These are phyloP conservation scores for Phania funesta DNA, from an alignment of 2,888 invertebrate genomes.

Conservation along the genomic window DNA sequence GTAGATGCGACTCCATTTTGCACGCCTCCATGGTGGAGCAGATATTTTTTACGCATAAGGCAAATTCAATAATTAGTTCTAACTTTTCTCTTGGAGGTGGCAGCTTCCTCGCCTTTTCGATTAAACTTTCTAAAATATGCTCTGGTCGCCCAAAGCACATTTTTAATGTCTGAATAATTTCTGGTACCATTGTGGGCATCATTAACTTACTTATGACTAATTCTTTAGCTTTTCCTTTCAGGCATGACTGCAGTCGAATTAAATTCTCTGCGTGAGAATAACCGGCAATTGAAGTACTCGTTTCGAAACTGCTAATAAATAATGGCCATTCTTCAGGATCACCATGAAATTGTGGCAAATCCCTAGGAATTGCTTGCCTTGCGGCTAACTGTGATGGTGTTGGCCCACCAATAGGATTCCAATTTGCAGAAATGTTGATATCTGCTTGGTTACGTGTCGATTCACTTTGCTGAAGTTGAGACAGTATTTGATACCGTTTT, in stretches of 20 bases:
- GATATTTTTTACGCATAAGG: conserved; percentile 18
- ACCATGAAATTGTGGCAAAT: too few relatives aligned
- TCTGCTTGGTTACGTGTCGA: too few relatives aligned
- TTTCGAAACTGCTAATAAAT: conserved; percentile 19
- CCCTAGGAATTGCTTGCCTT: too few relatives aligned
- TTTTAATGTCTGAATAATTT: conserved; percentile 29
- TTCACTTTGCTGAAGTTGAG: too few relatives aligned
- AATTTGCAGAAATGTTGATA: too few relatives aligned
- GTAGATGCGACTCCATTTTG: conserved; percentile 26
- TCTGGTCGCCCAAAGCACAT: conserved; percentile 46
- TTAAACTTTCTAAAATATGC: conserved; percentile 16
- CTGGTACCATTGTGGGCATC: conserved; percentile 30
- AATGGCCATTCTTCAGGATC: not conserved
- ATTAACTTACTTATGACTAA: conserved; percentile 5
- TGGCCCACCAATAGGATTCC: too few relatives aligned
- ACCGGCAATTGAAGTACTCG: too few relatives aligned
- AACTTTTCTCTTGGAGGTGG: conserved; percentile 35
- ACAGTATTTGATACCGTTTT: too few relatives aligned
- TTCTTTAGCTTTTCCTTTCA: conserved; percentile 41
- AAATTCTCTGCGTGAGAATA: conserved; percentile 24
- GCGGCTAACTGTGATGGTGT: too few relatives aligned
- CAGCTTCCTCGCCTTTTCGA: conserved; percentile 21
- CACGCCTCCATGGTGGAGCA: conserved; percentile 38
- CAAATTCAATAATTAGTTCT: conserved; percentile 26
- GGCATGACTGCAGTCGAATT: conserved; percentile 4